Base-by-base conservation (phyloP, 2,797 vertebrate species). In the Molossus alvarezi region DNA sequence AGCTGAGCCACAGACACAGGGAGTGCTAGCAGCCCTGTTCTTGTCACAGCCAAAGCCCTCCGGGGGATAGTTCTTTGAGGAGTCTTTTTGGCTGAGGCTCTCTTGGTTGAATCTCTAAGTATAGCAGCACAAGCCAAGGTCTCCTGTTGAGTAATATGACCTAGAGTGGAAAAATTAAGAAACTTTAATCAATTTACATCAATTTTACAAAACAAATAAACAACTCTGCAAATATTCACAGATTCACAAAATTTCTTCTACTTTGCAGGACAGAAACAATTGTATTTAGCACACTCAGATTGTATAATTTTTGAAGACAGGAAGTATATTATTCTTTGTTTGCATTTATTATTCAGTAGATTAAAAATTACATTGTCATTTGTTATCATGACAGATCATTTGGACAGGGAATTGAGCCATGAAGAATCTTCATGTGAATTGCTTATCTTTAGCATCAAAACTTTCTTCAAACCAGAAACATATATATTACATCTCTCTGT, bases 111-210 rank as follows among this genome's bases (percentile, higher is more conserved):
- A 41, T 45, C 8, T n/a, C 79, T 83, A 27, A 95, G 67, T 29
- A 96, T 41, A 53, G 48, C 69, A 0, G 69, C 29, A 23, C 25
- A 81, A 91, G 97, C 86, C 3, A 17, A 18, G 18, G 55, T 69
- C 86, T 97, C 73, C 86, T 85, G 29, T 27, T 94, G 62, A 15
- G 75, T 97, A 90, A 93, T 94, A 9, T 95, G 95, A 73, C 84
- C 92, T 97, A 33, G 3, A 48, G 9, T 8, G 82, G 6, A 51
- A 62, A 9, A 45, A 62, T 10, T 1, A 57, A 90, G 41, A 21
- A 93, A 88, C 27, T 29, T 80, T 60, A 86, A 48, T 77, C 79
- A 33, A 33, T 33, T 33, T 33, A 33, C 33, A 95, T 29, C 29
- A 58, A 12, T 62, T 81, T 79, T 62, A 51, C 13, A 88, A 83